Base-by-base conservation (phyloP, 2,113 vertebrate genomes). In the Chloebia gouldiae region DNA sequence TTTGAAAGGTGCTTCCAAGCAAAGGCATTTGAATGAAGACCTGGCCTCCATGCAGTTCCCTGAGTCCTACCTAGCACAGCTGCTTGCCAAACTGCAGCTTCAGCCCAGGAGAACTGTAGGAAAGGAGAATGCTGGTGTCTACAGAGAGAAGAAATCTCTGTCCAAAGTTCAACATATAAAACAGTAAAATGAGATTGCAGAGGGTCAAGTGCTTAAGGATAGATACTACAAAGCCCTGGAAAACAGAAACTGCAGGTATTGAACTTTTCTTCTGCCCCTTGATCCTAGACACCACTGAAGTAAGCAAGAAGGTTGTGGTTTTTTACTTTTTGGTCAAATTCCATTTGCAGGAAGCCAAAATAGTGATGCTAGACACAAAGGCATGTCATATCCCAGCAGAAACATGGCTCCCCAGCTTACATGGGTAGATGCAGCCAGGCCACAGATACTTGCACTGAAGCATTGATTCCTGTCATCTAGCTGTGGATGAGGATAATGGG, bases 301-400 rank as follows among this genome's bases (percentile, higher is more conserved):
- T 54, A 57, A 90, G 50, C 25, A 47, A 73, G 50, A 63, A 75
- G 15, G 47, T 79, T n/a, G 47, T 16, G 1, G 15, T 49, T 95
- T 89, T 90, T 53, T 79, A 33, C 61, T 44, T 94, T 93, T 83
- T 86, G 56, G 76, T 96, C 39, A 79, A 73, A 53, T 88, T 95
- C 82, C 2, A 0, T 49, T 95, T 68, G 54, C 56, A 90, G 84
- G 76, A 80, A 93, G 88, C 63, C 44, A 88, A 96, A 96, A 86
- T 4, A 45, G 56, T 53, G 82, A 92, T 51, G 53, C 40, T 71
- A 93, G 80, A 84, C 65, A 24, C 60, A 91, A 91, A 95, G 30
- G 81, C 81, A 89, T 65, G 63, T 47, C 76, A 61, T 39, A 78
- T 60, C 64, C 45, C 60, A 83, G 76, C 49, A 96, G 92, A 90